Base-by-base conservation (phyloP, 2,797 vertebrate genomes). In the Sebastes iracundus region DNA sequence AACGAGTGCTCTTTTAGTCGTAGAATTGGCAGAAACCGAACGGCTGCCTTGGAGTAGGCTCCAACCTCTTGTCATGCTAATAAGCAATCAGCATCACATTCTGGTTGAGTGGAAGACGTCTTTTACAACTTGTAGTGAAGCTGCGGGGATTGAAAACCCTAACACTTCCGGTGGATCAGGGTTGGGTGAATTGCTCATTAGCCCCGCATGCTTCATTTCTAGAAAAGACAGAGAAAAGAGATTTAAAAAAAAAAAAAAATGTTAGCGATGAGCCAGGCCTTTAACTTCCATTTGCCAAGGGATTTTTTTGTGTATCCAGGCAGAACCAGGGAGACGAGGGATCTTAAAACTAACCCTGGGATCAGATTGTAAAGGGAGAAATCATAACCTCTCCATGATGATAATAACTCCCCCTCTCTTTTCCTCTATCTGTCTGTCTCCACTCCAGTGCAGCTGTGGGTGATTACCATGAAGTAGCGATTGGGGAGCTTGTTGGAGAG, bases 391-490 rank as follows among this genome's bases (percentile, higher is more conserved):
- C 79, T 84, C 76, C 77, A 74, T 79, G 80, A 81, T 62, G 27
- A 61, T 49, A 80, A 87, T 83, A 83, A 83, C 23, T n/a, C 30
- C 32, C 59, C 8, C 20, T 25, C 65, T 25, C 42, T 38, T 38
- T 38, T 55, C 52, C 56, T 71, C 74, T 81, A 38, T 79, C 72
- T 77, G 75, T 80, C 75, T 66, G 62, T 74, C 86, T 87, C 90
- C 88, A 89, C 87, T 94, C 87, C 71, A 91, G 53, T 90, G 71
- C 93, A 94, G 92, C 94, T 96, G 95, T 69, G 27, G 90, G 87
- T 56, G 55, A 87, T 95, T 92, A 93, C 23, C 55, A 86, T 86
- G 92, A 92, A 88, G 88, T 83, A 90, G 90, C 78, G 61, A 83
- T 87, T 82, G 75, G 87, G 87, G 88, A 87, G 79, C 80, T 77